Percentiles rank a stretch among this genome's conserved stretches.
These are phyloP conservation scores for Deilephila porcellus DNA, from an alignment of 2,888 invertebrate genomes.

Conservation along the genomic window DNA sequence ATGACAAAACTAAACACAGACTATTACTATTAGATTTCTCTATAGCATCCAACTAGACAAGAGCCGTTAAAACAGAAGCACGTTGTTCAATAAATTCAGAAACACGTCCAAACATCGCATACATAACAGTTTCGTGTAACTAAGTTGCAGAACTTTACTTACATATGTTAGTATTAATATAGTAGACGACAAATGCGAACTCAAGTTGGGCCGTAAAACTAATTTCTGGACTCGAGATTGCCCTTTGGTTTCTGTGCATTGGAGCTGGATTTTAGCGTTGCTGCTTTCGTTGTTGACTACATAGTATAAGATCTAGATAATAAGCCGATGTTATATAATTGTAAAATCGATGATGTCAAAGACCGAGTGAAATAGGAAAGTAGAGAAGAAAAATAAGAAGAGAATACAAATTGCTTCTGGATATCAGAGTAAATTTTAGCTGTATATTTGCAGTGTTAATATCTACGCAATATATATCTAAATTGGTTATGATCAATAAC, in stretches of 20 bases:
- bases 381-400: no score
- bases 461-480: no score
- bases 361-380: no score
- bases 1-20: not conserved
- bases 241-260: not conserved
- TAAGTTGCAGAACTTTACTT: not conserved
- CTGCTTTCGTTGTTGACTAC: not conserved
- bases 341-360: no score
- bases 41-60: not conserved
- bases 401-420: no score
- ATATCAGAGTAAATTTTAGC: no score
- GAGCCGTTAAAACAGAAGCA: slow-evolving; percentile 13
- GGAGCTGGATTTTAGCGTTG: not conserved
- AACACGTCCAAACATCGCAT: slow-evolving; percentile 18
- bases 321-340: no score
- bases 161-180: slow-evolving; percentile 16
- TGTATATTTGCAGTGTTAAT: no score
- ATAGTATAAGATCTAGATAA: no score
- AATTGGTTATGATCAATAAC: not conserved
- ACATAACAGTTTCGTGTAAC: slow-evolving; percentile 15
- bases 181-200: slow-evolving; percentile 1
- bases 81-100: slow-evolving; percentile 25
- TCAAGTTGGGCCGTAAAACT: slow-evolving; percentile 9
- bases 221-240: not conserved
- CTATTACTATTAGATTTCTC: not conserved